Base-by-base conservation (phyloP, 2,113 vertebrate genomes). In the Rostratula benghalensis region DNA sequence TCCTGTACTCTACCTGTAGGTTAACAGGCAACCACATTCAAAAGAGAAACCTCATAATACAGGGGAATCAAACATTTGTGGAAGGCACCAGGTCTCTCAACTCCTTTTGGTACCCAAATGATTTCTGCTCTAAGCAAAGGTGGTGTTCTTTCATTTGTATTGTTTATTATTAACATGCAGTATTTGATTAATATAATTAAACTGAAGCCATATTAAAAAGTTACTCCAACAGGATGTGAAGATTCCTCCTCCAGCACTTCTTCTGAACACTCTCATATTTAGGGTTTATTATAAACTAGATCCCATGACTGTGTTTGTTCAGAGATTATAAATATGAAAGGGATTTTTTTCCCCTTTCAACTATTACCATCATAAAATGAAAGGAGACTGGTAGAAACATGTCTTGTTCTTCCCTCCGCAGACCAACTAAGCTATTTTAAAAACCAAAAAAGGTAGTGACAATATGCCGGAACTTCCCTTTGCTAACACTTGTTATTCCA, bases 111-210 rank as follows among this genome's bases (percentile, higher is more conserved):
- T 91, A 76, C 33, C 9, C 69, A 91, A 82, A 85, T 84, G 30
- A 59, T 56, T 93, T 85, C 65, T 85, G 57, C 88, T 87, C 23
- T 68, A 82, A 90, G 90, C 35, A 83, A 82, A 82, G 46, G 73
- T 68, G 82, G 28, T 39, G 16, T 43, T 90, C 64, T 91, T 85
- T 71, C 70, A 75, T 67, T 87, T 87, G 35, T 60, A 81, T n/a
- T 3, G 0, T 73, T 91, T 81, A 67, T 73, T 91, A 83, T 77
- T 87, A 81, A 61, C 11, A 27, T 48, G 22, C 30, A 35, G 50
- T 41, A 71, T 94, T 82, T 79, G 51, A 75, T 79, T 92, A 64
- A 85, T 85, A 91, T 87, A 6, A 87, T 48, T 37, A 91, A 95
- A 87, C 53, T 64, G 21, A 80, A 94, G 56, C 54, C 35, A 54